These are phyloP conservation scores for Sceloporus tristichus DNA, from an alignment of 2,113 vertebrate species.

Conservation along the genomic window DNA sequence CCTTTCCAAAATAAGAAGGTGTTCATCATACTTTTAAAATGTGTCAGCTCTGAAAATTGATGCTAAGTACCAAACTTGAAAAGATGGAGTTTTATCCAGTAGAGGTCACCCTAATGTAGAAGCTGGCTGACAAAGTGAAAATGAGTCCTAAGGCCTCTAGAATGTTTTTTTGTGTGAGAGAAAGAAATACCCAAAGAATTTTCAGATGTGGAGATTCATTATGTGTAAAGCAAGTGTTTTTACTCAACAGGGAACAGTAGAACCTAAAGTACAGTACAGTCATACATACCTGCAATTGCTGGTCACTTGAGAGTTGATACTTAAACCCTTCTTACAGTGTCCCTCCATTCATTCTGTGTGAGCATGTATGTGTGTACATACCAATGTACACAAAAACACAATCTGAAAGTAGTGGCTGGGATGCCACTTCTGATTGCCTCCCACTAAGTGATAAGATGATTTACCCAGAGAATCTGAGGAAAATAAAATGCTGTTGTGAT, in stretches of 20 bases:
- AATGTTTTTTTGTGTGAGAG: not conserved
- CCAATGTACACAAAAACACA: not conserved
- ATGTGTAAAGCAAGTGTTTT: not conserved
- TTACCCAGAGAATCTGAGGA: not conserved
- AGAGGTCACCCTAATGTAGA: conserved; percentile 2
- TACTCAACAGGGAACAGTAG: not conserved
- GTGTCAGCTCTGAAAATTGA: not conserved
- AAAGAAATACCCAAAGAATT: not conserved
- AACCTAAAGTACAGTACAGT: not conserved
- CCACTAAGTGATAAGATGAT: not conserved
- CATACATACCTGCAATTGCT: not conserved
- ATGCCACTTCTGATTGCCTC: not conserved
- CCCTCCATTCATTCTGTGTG: too few species aligned
- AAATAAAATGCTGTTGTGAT: not conserved
- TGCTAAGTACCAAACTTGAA: not conserved
- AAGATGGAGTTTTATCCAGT: not conserved
- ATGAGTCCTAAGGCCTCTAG: not conserved
- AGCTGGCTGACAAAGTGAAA: not conserved
- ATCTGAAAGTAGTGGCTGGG: not conserved
- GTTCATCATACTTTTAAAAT: not conserved
- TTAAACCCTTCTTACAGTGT: not conserved
- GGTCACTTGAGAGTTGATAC: too few species aligned
- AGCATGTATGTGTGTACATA: not conserved
- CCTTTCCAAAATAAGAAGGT: not conserved
- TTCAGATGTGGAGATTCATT: not conserved